A percentile compares a stretch with the other conserved stretches of the same genome.
Evolutionary conservation across 2,113 vertebrate species (phyloP).

Genomic region (Dolichotis patagonum): DNA sequence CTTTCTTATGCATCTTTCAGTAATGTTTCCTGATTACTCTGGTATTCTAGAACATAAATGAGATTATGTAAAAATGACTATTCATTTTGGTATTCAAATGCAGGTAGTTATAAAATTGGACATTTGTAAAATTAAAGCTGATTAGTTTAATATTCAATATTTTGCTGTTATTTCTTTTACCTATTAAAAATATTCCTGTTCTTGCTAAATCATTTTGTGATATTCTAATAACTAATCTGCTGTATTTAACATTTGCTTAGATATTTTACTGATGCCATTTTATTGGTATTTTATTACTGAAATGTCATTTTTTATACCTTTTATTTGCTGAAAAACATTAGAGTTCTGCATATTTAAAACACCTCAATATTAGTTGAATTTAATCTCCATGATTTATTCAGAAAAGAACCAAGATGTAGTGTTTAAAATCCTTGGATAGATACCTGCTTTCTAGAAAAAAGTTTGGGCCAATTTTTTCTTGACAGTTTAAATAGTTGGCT

Average conservation of each 20-base stretch:
- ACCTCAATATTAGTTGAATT: constrained; percentile 54
- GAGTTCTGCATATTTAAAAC: constrained; percentile 23
- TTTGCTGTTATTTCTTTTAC: constrained; percentile 48
- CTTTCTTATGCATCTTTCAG: neutral
- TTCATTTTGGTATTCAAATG: constrained; percentile 37
- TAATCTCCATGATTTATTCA: constrained; percentile 15
- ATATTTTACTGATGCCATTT: constrained; percentile 33
- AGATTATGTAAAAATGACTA: constrained; percentile 39
- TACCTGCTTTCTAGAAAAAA: constrained; percentile 20
- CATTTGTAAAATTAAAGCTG: constrained; percentile 15
- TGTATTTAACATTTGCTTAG: constrained; percentile 52
- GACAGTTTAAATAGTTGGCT: neutral
- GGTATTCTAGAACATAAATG: constrained; percentile 39
- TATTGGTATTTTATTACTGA: constrained; percentile 15
- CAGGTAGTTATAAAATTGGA: constrained; percentile 53
- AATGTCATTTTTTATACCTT: neutral
- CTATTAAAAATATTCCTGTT: constrained; percentile 32
- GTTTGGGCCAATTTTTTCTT: neutral
- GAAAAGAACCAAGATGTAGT: constrained; percentile 16
- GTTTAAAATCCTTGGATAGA: constrained; percentile 13
- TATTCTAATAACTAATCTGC: constrained; percentile 39
- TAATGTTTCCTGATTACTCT: neutral
- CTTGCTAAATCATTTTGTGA: constrained; percentile 44
- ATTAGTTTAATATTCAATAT: constrained; percentile 30
- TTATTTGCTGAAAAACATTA: constrained; percentile 39